A percentile compares a stretch with the other conserved stretches of the same genome.
Evolutionary conservation across 2,888 invertebrate genomes (phyloP).

Genomic region (Chymomyza amoena): DNA sequence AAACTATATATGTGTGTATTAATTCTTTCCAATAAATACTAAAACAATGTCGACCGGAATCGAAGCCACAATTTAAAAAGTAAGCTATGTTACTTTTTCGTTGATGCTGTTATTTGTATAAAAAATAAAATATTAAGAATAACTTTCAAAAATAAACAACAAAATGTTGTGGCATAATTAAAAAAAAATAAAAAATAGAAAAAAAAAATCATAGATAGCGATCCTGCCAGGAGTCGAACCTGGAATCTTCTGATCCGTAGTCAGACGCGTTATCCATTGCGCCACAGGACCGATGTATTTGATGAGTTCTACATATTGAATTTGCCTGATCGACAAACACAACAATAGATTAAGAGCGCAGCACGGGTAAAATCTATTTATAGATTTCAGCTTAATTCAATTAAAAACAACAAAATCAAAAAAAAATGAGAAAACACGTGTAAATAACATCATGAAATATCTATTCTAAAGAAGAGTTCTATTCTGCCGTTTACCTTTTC

Average conservation of each 20-base stretch:
- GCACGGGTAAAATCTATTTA: background rate
- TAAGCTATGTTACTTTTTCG: too few species aligned
- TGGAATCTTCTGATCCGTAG: constrained; percentile 80
- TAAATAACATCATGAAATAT: background rate
- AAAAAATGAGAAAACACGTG: background rate
- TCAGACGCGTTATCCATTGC: constrained; percentile 80
- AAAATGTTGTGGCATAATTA: too few species aligned
- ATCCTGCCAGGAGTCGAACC: constrained; percentile 80
- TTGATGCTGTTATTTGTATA: too few species aligned
- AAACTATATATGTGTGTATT: too few species aligned
- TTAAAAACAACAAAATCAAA: background rate
- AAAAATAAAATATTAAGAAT: too few species aligned
- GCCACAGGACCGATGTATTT: constrained; percentile 76
- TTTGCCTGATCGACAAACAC: background rate
- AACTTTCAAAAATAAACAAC: too few species aligned
- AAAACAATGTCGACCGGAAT: too few species aligned
- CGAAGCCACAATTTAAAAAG: too few species aligned
- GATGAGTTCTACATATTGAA: background rate
- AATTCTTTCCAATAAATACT: too few species aligned
- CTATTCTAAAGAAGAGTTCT: too few species aligned
- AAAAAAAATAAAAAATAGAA: background rate
- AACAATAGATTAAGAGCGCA: background rate
- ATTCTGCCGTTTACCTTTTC: too few species aligned
- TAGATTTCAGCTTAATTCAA: background rate
- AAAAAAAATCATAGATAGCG: constrained; percentile 37